Evolutionary conservation across 2,797 vertebrate genomes (phyloP), one percentile per base, ranked within the genome.

Genomic region (Eidolon dupreanum): DNA sequence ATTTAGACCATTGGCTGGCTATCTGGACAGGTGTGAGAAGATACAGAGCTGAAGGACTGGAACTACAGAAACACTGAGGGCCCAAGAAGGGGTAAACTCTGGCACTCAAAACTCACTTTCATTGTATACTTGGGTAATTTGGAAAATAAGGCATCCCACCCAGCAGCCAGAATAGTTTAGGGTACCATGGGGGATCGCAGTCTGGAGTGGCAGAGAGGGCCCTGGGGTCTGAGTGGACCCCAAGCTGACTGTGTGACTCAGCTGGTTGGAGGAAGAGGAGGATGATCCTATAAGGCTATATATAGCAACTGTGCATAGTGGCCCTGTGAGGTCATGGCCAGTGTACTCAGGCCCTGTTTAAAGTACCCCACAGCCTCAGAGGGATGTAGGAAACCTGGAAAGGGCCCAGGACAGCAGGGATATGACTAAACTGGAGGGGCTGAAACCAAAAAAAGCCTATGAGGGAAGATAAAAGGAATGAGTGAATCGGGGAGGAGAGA

Each of bases 401-500:
- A 43, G 65, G 26, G 13, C 81, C 97, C 97, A 97, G 95, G 83
- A 79, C 77, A 59, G 65, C 89, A 87, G 84, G 61, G 57, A 92
- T 93, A 83, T 96, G 96, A 96, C 96, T 96, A 97, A 95, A 97
- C 96, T 90, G 71, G 95, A 97, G 93, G 92, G 53, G 22, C 74
- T 19, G 53, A 63, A 88, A 97, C 97, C 92, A 95, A 95, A 97
- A 96, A 97, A 91, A 96, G 93, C 78, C 33, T 41, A 17, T 98
- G 97, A 98, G 96, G 90, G 77, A 77, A 97, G 97, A 91, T 68
- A 88, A 97, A 97, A 98, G 97, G 97, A 97, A 98, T 97, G 96
- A 71, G 84, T 95, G 94, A 95, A 95, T 96, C 93, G 95, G 90
- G 92, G 63, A 33, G 84, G 88, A 53, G 75, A 65, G 70, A 87